Conservation (phyloP, 2,113 vertebrate species). For the Ptychochromis oligacanthus region DNA sequence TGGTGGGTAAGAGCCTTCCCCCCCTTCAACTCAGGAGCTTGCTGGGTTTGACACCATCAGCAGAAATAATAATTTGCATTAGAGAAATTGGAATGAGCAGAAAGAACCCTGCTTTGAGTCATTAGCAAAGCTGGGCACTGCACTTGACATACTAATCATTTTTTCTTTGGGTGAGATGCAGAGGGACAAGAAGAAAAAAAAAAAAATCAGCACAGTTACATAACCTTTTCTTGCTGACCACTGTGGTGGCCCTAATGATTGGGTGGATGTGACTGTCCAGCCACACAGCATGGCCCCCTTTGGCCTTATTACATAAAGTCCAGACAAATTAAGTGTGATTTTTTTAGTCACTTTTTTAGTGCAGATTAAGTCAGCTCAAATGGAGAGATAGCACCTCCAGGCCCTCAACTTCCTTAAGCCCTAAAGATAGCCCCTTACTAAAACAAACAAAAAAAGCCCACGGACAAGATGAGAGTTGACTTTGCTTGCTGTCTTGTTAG, state of each 20-base stretch:
- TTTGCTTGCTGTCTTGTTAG: constrained; percentile 14
- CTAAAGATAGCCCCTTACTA: neutral
- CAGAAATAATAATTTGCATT: neutral
- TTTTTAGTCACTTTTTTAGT: neutral
- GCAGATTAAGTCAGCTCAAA: neutral
- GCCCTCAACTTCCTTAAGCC: neutral
- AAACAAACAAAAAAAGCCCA: neutral
- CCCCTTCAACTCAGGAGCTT: neutral
- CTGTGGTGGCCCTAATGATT: constrained; percentile 28
- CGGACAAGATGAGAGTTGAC: neutral
- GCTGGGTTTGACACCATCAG: neutral
- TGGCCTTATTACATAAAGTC: constrained; percentile 42
- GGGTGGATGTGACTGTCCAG: constrained; percentile 40
- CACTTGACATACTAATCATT: constrained; percentile 6
- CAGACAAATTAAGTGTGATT: neutral
- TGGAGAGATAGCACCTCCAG: neutral
- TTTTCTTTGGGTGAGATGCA: constrained; percentile 3
- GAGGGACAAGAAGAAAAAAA: constrained; percentile 18
- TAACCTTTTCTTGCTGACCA: constrained; percentile 54
- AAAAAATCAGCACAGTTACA: constrained; percentile 52
- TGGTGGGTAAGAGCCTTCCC: neutral
- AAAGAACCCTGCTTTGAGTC: neutral
- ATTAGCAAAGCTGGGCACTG: neutral
- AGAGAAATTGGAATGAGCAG: neutral
- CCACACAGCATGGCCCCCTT: constrained; percentile 13